Evolutionary conservation across 2,797 vertebrate species (phyloP).

Genomic region (Megalops cyprinoides): DNA sequence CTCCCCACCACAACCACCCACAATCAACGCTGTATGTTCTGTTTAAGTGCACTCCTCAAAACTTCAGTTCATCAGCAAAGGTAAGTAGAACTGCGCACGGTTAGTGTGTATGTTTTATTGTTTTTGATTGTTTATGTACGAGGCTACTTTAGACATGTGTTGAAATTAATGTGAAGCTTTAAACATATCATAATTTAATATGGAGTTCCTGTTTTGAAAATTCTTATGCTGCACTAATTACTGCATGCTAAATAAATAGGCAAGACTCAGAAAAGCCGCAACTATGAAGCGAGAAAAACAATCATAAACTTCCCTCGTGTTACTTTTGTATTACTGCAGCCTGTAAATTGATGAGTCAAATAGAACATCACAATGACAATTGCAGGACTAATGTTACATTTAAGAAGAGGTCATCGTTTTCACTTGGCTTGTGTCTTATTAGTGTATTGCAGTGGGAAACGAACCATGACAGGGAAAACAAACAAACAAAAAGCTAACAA

Average conservation of each 20-base stretch:
- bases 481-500: constrained; percentile 32
- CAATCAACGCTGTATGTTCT: background rate
- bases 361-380: constrained; percentile 13
- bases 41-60: background rate
- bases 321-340: background rate
- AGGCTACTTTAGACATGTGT: background rate
- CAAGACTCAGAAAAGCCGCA: constrained; percentile 3
- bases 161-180: background rate
- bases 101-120: background rate
- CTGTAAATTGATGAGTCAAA: constrained; percentile 12
- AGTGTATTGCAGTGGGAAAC: constrained; percentile 27
- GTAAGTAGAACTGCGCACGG: background rate
- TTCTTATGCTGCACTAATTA: background rate
- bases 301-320: constrained; percentile 17
- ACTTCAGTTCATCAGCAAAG: background rate
- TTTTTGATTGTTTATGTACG: background rate
- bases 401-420: constrained; percentile 24
- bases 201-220: background rate
- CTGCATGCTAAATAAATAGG: constrained; percentile 14
- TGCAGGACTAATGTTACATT: background rate
- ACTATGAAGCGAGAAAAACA: constrained; percentile 23
- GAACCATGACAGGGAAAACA: constrained; percentile 41
- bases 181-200: background rate
- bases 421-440: constrained; percentile 6
- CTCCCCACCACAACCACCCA: background rate